Conservation (phyloP, 2,888 invertebrate species). For the Drosophila nr. medialis region DNA sequence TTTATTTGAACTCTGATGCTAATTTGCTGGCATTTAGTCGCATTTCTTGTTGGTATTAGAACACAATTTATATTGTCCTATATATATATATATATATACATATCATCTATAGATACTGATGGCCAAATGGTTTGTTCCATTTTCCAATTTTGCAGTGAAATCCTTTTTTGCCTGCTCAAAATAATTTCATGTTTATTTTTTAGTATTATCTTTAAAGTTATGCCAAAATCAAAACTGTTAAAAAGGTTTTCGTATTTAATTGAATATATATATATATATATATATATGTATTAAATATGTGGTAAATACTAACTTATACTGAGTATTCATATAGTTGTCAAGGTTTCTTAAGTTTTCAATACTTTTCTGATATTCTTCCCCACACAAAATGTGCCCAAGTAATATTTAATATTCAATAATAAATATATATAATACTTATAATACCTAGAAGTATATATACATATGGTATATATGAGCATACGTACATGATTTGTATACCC, state of each 20-base stretch:
- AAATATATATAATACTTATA: neutral
- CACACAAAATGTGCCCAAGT: constrained; percentile 2
- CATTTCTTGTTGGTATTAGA: constrained; percentile 49
- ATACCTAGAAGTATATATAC: neutral
- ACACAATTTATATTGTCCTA: constrained; percentile 38
- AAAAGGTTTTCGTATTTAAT: neutral
- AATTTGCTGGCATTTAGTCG: constrained; percentile 65
- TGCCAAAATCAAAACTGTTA: neutral
- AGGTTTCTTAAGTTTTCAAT: neutral
- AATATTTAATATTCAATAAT: constrained; percentile 11
- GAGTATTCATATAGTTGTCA: neutral
- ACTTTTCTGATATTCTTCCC: neutral
- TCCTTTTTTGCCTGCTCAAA: neutral
- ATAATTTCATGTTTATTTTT: neutral
- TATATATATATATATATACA: neutral
- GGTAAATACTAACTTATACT: neutral
- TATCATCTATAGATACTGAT: neutral
- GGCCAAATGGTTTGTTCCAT: neutral
- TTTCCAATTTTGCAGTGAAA: neutral
- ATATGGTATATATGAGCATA: neutral
- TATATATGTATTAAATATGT: too few species aligned
- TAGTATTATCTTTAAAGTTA: neutral
- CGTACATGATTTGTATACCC: neutral
- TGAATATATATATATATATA: too few species aligned
- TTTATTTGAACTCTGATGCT: constrained; percentile 66